Percentiles rank a stretch among this genome's conserved stretches.
Evolutionary conservation across 1,140 invertebrate species (phyloP).

Genomic region (Neodiprion pinetum): DNA sequence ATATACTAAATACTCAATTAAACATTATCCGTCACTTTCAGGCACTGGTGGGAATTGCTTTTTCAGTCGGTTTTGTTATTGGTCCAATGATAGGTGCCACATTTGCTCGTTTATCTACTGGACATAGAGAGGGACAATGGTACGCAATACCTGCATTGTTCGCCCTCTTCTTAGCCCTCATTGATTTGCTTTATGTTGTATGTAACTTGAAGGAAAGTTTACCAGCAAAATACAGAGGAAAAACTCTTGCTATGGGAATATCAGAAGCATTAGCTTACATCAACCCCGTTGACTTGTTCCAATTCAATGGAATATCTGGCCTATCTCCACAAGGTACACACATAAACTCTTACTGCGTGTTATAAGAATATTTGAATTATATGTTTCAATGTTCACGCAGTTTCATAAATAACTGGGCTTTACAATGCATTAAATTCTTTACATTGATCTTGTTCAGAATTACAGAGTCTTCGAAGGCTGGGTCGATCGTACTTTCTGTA

Average conservation of each 20-base stretch:
- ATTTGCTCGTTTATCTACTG: constrained; percentile 78
- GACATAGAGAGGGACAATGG: constrained; percentile 71
- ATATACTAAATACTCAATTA: not conserved
- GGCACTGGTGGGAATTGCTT: constrained; percentile 96
- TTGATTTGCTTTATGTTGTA: constrained; percentile 81
- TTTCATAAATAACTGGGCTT: constrained; percentile 59
- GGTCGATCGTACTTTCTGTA: constrained; percentile 94
- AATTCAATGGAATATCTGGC: constrained; percentile 52
- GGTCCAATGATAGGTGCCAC: constrained; percentile 94
- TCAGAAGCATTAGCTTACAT: constrained; percentile 78
- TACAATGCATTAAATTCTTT: constrained; percentile 46
- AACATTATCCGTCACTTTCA: constrained; percentile 62
- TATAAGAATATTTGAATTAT: no score
- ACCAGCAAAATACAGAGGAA: constrained; percentile 74
- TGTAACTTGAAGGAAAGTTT: constrained; percentile 88
- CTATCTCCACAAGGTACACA: constrained; percentile 38
- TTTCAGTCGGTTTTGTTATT: constrained; percentile 96
- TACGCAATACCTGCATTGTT: constrained; percentile 86
- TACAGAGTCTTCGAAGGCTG: constrained; percentile 72
- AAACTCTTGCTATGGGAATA: constrained; percentile 70
- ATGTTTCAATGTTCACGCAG: not conserved
- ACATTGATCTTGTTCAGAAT: constrained; percentile 58
- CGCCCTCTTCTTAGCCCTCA: constrained; percentile 78
- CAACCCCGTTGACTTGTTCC: constrained; percentile 73
- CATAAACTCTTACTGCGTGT: not conserved